phyloP scores from a whole-genome alignment of 2,113 vertebrate species.

The Laterallus jamaicensis region DNA sequence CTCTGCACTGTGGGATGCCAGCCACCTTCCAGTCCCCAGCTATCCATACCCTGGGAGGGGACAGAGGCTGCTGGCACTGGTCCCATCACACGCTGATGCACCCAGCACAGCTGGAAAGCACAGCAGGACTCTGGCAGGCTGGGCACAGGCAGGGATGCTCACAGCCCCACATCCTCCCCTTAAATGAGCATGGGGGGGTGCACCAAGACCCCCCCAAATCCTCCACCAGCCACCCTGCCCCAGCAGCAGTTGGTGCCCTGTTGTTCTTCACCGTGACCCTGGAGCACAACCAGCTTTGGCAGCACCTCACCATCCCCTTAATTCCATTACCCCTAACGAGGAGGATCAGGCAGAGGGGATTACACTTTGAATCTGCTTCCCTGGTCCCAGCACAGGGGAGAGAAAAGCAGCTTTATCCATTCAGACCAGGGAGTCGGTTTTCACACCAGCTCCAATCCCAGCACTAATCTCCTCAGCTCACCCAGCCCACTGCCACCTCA shows the following conservation, averaged over 20 bases:
- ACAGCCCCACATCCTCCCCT: not conserved
- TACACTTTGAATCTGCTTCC: constrained; percentile 37
- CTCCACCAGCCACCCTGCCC: not conserved
- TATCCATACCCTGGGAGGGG: not conserved
- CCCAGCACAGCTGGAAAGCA: not conserved
- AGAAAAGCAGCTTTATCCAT: constrained; percentile 29
- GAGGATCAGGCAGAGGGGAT: constrained; percentile 63
- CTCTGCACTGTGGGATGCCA: not conserved
- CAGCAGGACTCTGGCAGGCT: rapidly evolving
- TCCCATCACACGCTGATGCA: not conserved
- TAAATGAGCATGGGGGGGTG: rapidly evolving
- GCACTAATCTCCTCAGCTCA: not conserved
- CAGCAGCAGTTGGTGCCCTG: constrained; percentile 5
- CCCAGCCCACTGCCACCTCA: not conserved
- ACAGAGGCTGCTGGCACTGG: not conserved
- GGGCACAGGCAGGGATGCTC: not conserved
- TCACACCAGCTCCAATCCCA: not conserved
- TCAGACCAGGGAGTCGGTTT: not conserved
- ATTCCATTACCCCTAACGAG: constrained; percentile 51
- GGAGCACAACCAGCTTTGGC: not conserved
- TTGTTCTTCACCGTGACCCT: not conserved
- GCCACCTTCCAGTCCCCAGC: not conserved
- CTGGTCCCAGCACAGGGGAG: not conserved
- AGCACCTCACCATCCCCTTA: constrained; percentile 8
- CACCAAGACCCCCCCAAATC: not conserved